Evolutionary conservation across 2,888 invertebrate species (phyloP).

Genomic region (Muscina levida): DNA sequence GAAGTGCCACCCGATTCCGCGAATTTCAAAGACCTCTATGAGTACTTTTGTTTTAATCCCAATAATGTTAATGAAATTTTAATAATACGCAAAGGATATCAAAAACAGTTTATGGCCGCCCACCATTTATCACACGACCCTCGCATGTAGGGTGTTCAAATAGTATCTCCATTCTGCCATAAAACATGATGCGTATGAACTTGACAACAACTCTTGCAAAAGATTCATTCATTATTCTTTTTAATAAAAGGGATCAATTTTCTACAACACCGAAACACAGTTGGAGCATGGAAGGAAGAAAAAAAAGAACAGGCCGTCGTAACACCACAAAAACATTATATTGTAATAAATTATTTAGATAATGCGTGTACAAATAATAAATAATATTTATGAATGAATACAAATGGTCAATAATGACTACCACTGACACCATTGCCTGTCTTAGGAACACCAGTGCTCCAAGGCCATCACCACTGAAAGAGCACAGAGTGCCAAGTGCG

Average conservation of each 20-base stretch:
- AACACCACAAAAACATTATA: not conserved
- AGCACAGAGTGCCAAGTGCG: not conserved
- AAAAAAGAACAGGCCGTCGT: not conserved
- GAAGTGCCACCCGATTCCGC: too few species aligned
- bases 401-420: slow-evolving; percentile 51
- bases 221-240: slow-evolving; percentile 29
- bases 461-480: not conserved
- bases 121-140: too few species aligned
- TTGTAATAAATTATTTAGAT: slow-evolving; percentile 55
- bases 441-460: not conserved
- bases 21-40: too few species aligned
- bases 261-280: slow-evolving; percentile 15
- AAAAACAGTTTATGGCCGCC: too few species aligned
- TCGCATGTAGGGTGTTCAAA: slow-evolving; percentile 3
- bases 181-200: slow-evolving; percentile 20
- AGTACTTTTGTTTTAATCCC: too few species aligned
- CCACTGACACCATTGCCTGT: not conserved
- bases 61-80: too few species aligned
- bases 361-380: slow-evolving; percentile 53
- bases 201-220: slow-evolving; percentile 14
- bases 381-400: slow-evolving; percentile 59
- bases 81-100: too few species aligned
- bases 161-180: not conserved
- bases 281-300: slow-evolving; percentile 4
- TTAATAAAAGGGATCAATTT: slow-evolving; percentile 38